Base-by-base conservation (phyloP, 2,113 vertebrate species). In the Upupa epops region DNA sequence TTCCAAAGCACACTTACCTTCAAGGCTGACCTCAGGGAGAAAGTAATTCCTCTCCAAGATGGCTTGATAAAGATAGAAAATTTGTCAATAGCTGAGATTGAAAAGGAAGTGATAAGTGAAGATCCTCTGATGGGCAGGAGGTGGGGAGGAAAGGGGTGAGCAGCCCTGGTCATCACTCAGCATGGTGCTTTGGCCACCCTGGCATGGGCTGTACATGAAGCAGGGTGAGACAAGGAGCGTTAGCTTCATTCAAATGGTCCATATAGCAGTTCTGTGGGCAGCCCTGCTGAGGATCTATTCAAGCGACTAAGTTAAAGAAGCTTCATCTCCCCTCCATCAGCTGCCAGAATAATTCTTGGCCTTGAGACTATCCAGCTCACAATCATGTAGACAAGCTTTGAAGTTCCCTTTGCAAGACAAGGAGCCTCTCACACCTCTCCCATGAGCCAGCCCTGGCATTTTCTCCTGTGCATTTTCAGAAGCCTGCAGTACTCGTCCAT, bases 211-310 rank as follows among this genome's bases (percentile, higher is more conserved):
- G 4, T 11, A 8, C 0, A 0, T 0, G 0, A 26, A 15, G n/a
- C 0, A 0, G 6, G 29, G 26, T 22, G 21, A n/a, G 28, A 4
- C 13, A 20, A 9, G 0, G 0, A 8, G 6, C 1, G 4, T 29
- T 13, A 29, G 24, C 42, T 40, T 9, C 46, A 17, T 14, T 37
- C 2, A 0, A 6, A 24, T 7, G 55, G 13, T 13, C 22, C 8
- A 0, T 1, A 2, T 3, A n/a, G 36, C 42, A 11, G 42, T 40
- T 46, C 34, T 8, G 9, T 20, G 58, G 28, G 40, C 68, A n/a
- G 34, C 64, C 78, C 31, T 7, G 6, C 9, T 61, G 9, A 28
- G 26, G 20, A 24, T 28, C 1, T 0, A 3, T 9, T 1, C 11
- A n/a, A 22, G 21, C 5, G 18, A 19, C 11, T 51, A 17, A 61